phyloP scores from a whole-genome alignment of 2,888 invertebrate species.

The Fissipunctia ypsillon region DNA sequence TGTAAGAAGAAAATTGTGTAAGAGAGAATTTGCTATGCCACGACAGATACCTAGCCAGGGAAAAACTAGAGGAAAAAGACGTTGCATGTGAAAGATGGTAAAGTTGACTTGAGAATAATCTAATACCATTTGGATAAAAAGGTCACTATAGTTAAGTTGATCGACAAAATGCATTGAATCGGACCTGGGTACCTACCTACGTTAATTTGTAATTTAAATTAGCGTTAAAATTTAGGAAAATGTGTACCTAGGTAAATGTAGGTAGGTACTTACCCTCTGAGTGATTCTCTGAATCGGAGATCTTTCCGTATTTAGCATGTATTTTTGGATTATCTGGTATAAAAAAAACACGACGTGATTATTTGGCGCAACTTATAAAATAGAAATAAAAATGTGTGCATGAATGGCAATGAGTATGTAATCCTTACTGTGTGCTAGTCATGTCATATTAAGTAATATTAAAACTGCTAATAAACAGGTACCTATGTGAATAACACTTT shows the following conservation, averaged over 20 bases:
- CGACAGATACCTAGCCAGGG: neutral
- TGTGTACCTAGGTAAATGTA: neutral
- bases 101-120: neutral
- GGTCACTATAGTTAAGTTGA: too few relatives aligned
- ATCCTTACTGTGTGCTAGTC: neutral
- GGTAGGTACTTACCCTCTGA: constrained; percentile 35
- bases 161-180: neutral
- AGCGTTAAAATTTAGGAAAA: neutral
- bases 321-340: constrained; percentile 65
- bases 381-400: neutral
- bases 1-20: constrained; percentile 22
- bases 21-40: neutral
- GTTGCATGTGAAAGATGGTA: neutral
- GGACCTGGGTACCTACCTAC: neutral
- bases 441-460: neutral
- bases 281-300: constrained; percentile 54
- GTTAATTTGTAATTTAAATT: neutral
- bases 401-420: neutral
- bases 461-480: neutral
- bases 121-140: neutral
- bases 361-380: neutral
- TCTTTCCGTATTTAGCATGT: constrained; percentile 59
- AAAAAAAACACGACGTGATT: neutral
- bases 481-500: too few relatives aligned
- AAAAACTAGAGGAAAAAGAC: neutral